Conservation (phyloP, 2,113 vertebrate genomes). For the rat (Rattus norvegicus) region DNA sequence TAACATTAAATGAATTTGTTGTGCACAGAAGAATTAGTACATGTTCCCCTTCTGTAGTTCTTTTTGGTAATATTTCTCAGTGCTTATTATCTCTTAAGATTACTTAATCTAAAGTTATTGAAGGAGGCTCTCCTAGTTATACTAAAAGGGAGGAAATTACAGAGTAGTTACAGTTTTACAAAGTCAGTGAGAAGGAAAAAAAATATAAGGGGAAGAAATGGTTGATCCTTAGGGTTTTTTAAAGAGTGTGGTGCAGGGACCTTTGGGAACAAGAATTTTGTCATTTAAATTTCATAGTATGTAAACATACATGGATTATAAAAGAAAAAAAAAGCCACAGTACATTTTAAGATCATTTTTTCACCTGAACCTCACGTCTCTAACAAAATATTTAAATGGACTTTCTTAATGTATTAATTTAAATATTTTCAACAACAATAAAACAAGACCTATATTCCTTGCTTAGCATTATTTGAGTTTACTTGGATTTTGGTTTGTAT, state of each 20-base stretch:
- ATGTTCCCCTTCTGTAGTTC: background rate
- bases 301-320: constrained; percentile 36
- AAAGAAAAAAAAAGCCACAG: background rate
- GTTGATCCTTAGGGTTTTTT: constrained; percentile 70
- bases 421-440: constrained; percentile 2
- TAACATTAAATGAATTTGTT: constrained; percentile 6
- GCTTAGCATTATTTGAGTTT: constrained; percentile 43
- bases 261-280: constrained; percentile 49
- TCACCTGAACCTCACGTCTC: background rate
- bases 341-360: constrained; percentile 30
- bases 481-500: constrained; percentile 43
- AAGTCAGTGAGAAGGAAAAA: background rate
- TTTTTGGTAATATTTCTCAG: constrained; percentile 31
- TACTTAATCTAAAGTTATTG: background rate
- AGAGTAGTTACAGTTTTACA: constrained; percentile 44
- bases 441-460: background rate
- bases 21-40: background rate
- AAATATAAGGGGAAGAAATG: constrained; percentile 54
- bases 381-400: constrained; percentile 20
- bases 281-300: constrained; percentile 58
- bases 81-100: constrained; percentile 44
- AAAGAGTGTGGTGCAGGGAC: constrained; percentile 29
- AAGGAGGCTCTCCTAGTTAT: constrained; percentile 20
- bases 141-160: constrained; percentile 49
- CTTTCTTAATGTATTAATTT: constrained; percentile 40